Evolutionary conservation across 1,140 invertebrate genomes (phyloP).

Genomic region (Leptopilina clavipes): DNA sequence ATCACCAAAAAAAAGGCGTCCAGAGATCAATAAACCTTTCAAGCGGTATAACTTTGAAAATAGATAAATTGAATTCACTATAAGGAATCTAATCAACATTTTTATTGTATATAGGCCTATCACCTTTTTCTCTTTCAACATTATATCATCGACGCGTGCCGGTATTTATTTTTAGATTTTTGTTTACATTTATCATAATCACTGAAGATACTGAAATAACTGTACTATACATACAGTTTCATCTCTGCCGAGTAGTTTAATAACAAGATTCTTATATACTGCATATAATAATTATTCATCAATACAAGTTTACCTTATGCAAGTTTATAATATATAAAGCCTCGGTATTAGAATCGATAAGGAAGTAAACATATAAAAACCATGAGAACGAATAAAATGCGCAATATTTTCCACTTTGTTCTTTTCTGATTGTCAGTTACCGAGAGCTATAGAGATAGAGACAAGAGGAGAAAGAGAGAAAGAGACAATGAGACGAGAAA

Average conservation of each 20-base stretch:
- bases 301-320: conserved; percentile 17
- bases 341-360: not conserved
- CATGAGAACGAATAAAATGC: not conserved
- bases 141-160: conserved; percentile 30
- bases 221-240: not conserved
- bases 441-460: not conserved
- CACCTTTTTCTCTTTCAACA: not conserved
- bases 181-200: conserved; percentile 23
- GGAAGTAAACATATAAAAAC: conserved; percentile 12
- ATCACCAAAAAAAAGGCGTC: not conserved
- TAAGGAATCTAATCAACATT: conserved; percentile 16
- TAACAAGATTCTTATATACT: too few relatives aligned
- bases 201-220: not conserved
- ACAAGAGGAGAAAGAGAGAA: too few relatives aligned
- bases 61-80: not conserved
- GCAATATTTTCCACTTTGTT: conserved; percentile 20
- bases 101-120: too few relatives aligned
- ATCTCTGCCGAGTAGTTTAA: not conserved
- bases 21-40: not conserved
- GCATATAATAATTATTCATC: conserved; percentile 6
- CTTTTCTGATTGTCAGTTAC: conserved; percentile 27
- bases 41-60: not conserved
- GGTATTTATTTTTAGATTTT: conserved; percentile 24
- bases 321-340: too few relatives aligned
- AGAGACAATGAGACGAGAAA: not conserved